Conservation (phyloP, 2,113 vertebrate genomes). For the Gobius niger region DNA sequence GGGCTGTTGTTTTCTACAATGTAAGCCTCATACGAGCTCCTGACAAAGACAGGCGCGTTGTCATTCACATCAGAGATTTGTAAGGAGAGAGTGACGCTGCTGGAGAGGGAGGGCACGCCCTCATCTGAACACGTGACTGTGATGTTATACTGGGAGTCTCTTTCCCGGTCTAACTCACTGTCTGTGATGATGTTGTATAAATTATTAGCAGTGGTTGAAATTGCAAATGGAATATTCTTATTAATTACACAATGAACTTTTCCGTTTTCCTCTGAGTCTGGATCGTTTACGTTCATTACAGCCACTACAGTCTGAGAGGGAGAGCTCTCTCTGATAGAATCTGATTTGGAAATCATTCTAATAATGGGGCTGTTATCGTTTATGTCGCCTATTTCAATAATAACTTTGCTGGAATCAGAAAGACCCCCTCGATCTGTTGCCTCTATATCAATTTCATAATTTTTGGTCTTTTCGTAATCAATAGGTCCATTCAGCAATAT, state of each 20-base stretch:
- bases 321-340: constrained; percentile 34
- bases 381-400: constrained; percentile 46
- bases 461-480: constrained; percentile 53
- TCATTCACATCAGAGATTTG: no score
- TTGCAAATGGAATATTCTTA: constrained; percentile 38
- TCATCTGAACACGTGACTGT: constrained; percentile 52
- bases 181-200: constrained; percentile 54
- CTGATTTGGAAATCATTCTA: constrained; percentile 48
- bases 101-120: constrained; percentile 67
- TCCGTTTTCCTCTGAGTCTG: constrained; percentile 52
- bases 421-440: constrained; percentile 53
- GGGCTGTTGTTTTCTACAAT: no score
- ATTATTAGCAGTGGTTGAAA: constrained; percentile 60
- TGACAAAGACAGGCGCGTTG: no score
- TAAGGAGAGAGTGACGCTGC: constrained; percentile 61
- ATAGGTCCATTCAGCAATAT: constrained; percentile 38
- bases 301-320: constrained; percentile 31
- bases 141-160: rapidly evolving
- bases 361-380: constrained; percentile 59
- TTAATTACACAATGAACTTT: constrained; percentile 38
- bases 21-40: no score
- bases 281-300: constrained; percentile 55
- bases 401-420: constrained; percentile 51
- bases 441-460: constrained; percentile 48
- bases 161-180: constrained; percentile 41